Evolutionary conservation across 2,113 vertebrate species (phyloP).

Genomic region (Cyanocitta stelleri): DNA sequence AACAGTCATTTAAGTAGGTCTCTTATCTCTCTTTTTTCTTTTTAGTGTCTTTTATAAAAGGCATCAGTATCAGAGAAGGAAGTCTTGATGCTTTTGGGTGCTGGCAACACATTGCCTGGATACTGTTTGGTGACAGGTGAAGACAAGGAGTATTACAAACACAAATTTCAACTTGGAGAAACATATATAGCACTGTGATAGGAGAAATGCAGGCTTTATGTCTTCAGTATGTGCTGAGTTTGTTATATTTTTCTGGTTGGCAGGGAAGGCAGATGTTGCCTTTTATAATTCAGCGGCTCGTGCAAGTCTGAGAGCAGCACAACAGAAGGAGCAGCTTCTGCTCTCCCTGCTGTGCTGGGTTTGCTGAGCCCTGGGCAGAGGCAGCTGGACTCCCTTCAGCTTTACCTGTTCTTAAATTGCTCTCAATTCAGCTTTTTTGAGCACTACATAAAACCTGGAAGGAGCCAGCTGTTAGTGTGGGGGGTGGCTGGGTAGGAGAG

Average conservation of each 20-base stretch:
- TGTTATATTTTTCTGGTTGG: not conserved
- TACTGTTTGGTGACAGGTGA: not conserved
- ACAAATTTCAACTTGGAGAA: not conserved
- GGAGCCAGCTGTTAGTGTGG: not conserved
- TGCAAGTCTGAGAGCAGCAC: not conserved
- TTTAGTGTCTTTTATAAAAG: not conserved
- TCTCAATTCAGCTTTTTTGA: not conserved
- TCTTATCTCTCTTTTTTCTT: not conserved
- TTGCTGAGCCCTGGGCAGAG: not conserved
- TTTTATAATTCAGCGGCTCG: not conserved
- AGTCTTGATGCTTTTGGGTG: not conserved
- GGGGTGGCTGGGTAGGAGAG: not conserved
- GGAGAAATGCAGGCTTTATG: not conserved
- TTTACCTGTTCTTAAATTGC: not conserved
- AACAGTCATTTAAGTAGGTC: not conserved
- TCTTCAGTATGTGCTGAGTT: not conserved
- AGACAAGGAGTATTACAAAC: constrained; percentile 11
- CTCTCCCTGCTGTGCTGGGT: not conserved
- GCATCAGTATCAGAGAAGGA: not conserved
- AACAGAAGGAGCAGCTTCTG: constrained; percentile 12
- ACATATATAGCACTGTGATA: not conserved
- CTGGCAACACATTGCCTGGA: not conserved
- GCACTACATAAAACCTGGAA: not conserved
- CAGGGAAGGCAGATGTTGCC: constrained; percentile 10
- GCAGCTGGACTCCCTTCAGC: not conserved